Conservation (phyloP, 2,113 vertebrate genomes). For the Sporophila hypoxantha region DNA sequence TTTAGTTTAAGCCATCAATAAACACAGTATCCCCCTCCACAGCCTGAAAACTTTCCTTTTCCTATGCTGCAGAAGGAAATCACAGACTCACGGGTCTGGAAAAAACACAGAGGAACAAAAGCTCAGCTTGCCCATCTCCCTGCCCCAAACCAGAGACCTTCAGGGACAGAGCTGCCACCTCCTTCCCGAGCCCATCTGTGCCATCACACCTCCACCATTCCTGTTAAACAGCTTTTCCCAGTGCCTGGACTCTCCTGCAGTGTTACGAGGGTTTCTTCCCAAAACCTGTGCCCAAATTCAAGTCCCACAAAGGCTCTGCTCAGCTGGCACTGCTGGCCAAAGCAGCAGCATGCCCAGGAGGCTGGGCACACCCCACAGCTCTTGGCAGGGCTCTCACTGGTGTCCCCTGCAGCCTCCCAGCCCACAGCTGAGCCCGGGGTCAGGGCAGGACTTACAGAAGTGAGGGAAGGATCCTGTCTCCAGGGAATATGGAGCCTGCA, state of each 20-base stretch:
- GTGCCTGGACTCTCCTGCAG: not conserved
- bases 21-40: not conserved
- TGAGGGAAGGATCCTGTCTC: slow-evolving; percentile 21
- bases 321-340: not conserved
- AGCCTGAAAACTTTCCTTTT: not conserved
- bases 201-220: not conserved
- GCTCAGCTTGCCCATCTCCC: not conserved
- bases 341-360: not conserved
- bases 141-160: not conserved
- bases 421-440: not conserved
- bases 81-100: not conserved
- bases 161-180: not conserved
- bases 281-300: not conserved
- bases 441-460: slow-evolving; percentile 47
- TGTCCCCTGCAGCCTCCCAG: not conserved
- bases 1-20: not conserved
- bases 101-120: not conserved
- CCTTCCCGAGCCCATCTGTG: not conserved
- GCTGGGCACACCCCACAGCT: not conserved
- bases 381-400: not conserved
- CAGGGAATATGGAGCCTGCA: not conserved
- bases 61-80: not conserved
- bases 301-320: not conserved
- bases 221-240: not conserved
- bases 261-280: not conserved